Conservation (phyloP, 2,888 invertebrate genomes). For the Yponomeuta evonymella region DNA sequence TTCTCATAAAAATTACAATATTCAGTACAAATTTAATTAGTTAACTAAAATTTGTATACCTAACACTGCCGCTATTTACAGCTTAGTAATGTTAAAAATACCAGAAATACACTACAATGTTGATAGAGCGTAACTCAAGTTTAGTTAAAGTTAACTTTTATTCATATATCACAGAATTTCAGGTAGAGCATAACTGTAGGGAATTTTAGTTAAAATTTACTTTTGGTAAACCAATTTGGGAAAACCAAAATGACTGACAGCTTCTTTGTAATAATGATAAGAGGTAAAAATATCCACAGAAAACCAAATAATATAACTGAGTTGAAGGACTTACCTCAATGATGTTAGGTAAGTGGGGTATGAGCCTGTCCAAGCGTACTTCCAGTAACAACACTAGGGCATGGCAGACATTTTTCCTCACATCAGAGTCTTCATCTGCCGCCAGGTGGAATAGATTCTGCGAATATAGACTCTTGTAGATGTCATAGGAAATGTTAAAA, state of each 20-base stretch:
- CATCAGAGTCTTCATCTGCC: slow-evolving; percentile 96
- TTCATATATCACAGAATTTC: too few relatives aligned
- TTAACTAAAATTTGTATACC: too few relatives aligned
- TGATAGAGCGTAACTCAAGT: too few relatives aligned
- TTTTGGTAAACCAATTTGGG: too few relatives aligned
- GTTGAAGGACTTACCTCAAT: slow-evolving; percentile 82
- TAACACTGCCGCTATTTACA: too few relatives aligned
- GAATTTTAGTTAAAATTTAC: too few relatives aligned
- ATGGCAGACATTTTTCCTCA: slow-evolving; percentile 98
- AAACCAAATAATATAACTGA: slow-evolving; percentile 8
- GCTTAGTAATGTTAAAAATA: too few relatives aligned
- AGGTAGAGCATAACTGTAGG: too few relatives aligned
- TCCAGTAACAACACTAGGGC: slow-evolving; percentile 97
- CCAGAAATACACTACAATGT: too few relatives aligned
- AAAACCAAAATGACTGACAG: background rate
- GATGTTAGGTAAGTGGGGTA: slow-evolving; percentile 96
- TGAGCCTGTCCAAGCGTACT: slow-evolving; percentile 94
- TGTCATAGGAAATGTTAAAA: background rate
- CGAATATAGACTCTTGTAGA: slow-evolving; percentile 5
- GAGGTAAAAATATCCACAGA: background rate
- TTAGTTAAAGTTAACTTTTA: too few relatives aligned
- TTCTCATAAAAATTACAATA: too few relatives aligned
- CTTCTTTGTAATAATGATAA: background rate
- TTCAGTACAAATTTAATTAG: too few relatives aligned
- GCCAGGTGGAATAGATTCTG: slow-evolving; percentile 95